These are phyloP conservation scores for Perizoma affinitatum DNA, from an alignment of 2,888 invertebrate genomes.

Conservation along the genomic window DNA sequence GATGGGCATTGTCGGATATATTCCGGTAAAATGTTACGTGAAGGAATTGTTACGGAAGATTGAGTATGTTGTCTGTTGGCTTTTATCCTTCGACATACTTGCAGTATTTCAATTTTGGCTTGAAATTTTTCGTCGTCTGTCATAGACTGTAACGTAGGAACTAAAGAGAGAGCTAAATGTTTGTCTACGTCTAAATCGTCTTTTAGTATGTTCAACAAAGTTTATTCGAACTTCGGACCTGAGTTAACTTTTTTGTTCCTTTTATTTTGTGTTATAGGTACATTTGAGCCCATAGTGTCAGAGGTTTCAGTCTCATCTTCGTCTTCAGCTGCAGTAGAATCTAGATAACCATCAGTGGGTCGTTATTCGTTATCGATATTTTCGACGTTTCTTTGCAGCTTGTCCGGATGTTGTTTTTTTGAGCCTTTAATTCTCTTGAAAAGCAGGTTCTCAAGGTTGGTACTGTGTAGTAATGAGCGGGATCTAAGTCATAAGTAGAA, in stretches of 20 bases:
- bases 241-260: slow-evolving; percentile 5
- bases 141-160: slow-evolving; percentile 5
- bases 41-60: slow-evolving; percentile 10
- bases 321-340: slow-evolving; percentile 10
- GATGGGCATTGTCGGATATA: too few species aligned
- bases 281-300: slow-evolving; percentile 10
- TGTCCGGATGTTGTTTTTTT: slow-evolving; percentile 24
- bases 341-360: slow-evolving; percentile 17
- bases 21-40: slow-evolving; percentile 12
- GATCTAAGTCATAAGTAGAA: too few species aligned
- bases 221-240: slow-evolving; percentile 7
- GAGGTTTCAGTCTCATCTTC: slow-evolving; percentile 10
- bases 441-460: slow-evolving; percentile 20
- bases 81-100: slow-evolving; percentile 16
- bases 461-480: too few species aligned
- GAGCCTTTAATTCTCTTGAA: slow-evolving; percentile 20
- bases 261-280: slow-evolving; percentile 9
- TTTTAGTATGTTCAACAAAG: slow-evolving; percentile 14
- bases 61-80: slow-evolving; percentile 14
- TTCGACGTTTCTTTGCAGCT: slow-evolving; percentile 22
- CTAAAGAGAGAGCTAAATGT: slow-evolving; percentile 13
- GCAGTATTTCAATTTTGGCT: slow-evolving; percentile 14
- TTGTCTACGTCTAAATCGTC: slow-evolving; percentile 10
- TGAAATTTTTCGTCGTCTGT: slow-evolving; percentile 16
- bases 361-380: slow-evolving; percentile 21